Evolutionary conservation across 2,113 vertebrate species (phyloP).

Genomic region (chimpanzee (Pan troglodytes)): DNA sequence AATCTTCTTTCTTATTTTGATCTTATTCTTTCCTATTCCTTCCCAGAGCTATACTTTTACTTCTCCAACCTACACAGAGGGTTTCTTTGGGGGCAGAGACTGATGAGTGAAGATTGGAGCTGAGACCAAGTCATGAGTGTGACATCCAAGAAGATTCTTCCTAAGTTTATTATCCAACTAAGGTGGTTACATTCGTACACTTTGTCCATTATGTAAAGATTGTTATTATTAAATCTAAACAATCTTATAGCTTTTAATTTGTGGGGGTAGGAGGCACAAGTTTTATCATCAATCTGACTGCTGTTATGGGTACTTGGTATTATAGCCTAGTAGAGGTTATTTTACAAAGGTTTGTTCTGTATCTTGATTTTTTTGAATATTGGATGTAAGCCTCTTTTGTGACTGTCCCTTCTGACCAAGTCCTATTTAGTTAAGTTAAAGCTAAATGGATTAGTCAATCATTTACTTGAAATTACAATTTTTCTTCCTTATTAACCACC

Average conservation of each 20-base stretch:
- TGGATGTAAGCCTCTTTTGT: neutral
- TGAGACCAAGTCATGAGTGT: neutral
- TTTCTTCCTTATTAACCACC: neutral
- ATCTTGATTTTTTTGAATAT: neutral
- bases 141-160: neutral
- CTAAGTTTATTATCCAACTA: neutral
- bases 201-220: neutral
- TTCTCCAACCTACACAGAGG: neutral
- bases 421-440: neutral
- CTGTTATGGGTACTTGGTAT: neutral
- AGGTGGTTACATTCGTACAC: neutral
- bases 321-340: neutral
- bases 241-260: neutral
- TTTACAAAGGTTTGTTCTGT: neutral
- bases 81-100: neutral
- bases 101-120: neutral
- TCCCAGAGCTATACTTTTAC: neutral
- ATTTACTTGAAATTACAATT: neutral
- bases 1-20: neutral
- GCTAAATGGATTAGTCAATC: neutral
- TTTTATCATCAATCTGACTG: neutral
- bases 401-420: neutral
- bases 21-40: neutral
- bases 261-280: neutral
- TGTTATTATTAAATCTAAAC: neutral